These are phyloP conservation scores for Oreotrochilus melanogaster DNA, from an alignment of 2,113 vertebrate genomes.

Conservation along the genomic window DNA sequence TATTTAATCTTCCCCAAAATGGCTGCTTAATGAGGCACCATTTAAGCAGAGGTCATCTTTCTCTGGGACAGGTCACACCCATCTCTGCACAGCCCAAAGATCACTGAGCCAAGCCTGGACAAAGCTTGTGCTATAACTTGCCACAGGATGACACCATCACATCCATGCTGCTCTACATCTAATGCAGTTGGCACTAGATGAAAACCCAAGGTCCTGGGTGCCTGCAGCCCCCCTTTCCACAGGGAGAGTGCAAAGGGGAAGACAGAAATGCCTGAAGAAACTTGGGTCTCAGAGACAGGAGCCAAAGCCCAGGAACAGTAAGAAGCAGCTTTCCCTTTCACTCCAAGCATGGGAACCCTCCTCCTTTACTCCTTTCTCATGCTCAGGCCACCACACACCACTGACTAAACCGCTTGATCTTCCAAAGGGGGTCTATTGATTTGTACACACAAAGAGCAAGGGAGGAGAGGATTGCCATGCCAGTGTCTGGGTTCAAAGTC, in stretches of 20 bases:
- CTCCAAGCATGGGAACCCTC: not conserved
- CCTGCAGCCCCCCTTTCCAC: not conserved
- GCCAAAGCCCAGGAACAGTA: not conserved
- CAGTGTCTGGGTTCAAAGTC: not conserved
- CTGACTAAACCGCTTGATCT: not conserved
- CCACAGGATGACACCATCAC: not conserved
- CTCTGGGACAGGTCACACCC: not conserved
- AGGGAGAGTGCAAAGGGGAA: fast-evolving
- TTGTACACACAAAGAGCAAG: not conserved
- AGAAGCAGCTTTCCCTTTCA: not conserved
- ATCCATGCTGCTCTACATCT: not conserved
- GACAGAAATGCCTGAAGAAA: not conserved
- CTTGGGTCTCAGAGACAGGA: not conserved
- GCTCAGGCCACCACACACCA: not conserved
- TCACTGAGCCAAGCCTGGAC: not conserved
- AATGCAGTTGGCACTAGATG: not conserved
- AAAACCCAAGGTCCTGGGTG: not conserved
- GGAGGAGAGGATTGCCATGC: not conserved
- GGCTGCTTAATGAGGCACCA: not conserved
- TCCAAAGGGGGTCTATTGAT: fast-evolving
- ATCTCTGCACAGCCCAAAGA: not conserved
- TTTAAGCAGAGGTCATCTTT: not conserved
- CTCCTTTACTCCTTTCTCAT: not conserved
- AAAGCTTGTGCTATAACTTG: not conserved
- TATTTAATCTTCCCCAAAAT: not conserved